These are phyloP conservation scores for Kryptopterus vitreolus DNA, from an alignment of 2,797 vertebrate genomes.

Conservation along the genomic window DNA sequence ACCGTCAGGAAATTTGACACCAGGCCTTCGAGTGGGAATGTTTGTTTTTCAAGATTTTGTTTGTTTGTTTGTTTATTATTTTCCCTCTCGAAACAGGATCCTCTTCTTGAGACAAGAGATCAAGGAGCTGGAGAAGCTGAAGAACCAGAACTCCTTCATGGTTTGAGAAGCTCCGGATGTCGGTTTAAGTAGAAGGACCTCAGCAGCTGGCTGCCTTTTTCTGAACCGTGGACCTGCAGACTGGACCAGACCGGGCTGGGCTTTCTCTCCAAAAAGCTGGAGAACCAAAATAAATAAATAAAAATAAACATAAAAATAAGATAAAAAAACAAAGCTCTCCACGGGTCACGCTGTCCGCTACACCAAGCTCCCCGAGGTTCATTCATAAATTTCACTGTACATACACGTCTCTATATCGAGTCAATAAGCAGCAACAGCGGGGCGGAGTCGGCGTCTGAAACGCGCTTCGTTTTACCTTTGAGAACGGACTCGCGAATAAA, in stretches of 20 bases:
- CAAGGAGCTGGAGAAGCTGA: slow-evolving; percentile 99
- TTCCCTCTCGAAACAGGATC: slow-evolving; percentile 77
- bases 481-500: neutral
- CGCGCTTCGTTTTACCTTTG: neutral
- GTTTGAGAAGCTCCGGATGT: slow-evolving; percentile 79
- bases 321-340: slow-evolving; percentile 70
- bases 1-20: too few relatives aligned
- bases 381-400: slow-evolving; percentile 86
- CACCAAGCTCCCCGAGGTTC: slow-evolving; percentile 79
- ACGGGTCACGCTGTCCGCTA: slow-evolving; percentile 73
- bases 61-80: neutral
- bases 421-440: slow-evolving; percentile 53
- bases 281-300: slow-evolving; percentile 65
- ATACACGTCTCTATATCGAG: slow-evolving; percentile 84
- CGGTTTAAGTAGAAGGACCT: slow-evolving; percentile 76
- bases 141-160: slow-evolving; percentile 99
- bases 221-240: slow-evolving; percentile 77
- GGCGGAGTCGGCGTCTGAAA: slow-evolving; percentile 65
- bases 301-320: slow-evolving; percentile 42
- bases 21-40: too few relatives aligned
- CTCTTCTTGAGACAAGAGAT: slow-evolving; percentile 99
- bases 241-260: too few relatives aligned
- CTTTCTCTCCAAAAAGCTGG: slow-evolving; percentile 72
- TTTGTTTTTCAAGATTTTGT: too few relatives aligned
- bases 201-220: slow-evolving; percentile 76